Evolutionary conservation across 2,113 vertebrate genomes (phyloP).

Genomic region (Poeciliopsis occidentalis): DNA sequence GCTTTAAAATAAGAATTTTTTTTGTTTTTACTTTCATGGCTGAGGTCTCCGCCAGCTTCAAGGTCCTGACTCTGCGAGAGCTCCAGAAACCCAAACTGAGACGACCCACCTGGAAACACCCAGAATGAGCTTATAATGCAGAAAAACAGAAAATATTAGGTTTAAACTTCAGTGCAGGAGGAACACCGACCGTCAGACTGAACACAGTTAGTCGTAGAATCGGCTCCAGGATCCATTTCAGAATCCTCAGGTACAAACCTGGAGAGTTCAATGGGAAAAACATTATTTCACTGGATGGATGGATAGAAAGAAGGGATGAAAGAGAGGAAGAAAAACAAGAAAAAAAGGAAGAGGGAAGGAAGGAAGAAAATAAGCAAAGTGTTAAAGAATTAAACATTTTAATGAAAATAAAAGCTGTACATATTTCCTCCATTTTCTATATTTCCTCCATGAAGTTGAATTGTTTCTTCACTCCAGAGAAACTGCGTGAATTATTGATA

Average conservation of each 20-base stretch:
- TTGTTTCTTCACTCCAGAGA: no score
- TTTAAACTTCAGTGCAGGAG: accelerated
- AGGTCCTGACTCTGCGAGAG: constrained; percentile 92
- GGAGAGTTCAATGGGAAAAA: neutral
- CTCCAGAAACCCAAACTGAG: constrained; percentile 88
- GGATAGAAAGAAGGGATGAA: neutral
- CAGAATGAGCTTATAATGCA: neutral
- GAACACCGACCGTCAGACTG: constrained; percentile 65
- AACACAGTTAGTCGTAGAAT: constrained; percentile 75
- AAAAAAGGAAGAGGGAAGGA: no score
- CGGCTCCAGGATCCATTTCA: constrained; percentile 72
- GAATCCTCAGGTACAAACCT: constrained; percentile 55
- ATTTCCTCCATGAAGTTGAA: no score
- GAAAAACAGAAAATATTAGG: neutral
- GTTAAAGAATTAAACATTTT: no score
- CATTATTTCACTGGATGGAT: neutral
- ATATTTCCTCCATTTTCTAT: no score
- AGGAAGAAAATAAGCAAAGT: no score
- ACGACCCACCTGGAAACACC: constrained; percentile 75
- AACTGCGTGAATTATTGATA: no score
- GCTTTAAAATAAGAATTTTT: neutral
- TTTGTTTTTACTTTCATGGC: constrained; percentile 4
- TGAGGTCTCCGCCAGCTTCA: constrained; percentile 53
- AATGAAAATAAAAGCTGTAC: no score
- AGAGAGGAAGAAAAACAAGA: no score